Evolutionary conservation across 1,140 invertebrate genomes (phyloP).

Genomic region (Meloidogyne chitwoodi): DNA sequence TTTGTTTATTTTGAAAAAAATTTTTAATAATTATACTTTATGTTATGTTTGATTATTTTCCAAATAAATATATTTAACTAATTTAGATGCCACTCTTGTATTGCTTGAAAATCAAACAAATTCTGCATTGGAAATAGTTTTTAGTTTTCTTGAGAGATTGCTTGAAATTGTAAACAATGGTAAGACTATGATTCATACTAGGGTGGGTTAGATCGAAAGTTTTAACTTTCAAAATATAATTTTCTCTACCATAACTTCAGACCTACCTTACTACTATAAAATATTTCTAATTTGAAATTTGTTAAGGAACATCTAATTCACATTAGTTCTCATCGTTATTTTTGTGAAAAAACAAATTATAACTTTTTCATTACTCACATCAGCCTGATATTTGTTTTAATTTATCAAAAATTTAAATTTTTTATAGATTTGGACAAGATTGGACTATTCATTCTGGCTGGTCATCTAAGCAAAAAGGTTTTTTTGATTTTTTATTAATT

Average conservation of each 20-base stretch:
- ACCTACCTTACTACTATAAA: no score
- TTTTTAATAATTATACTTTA: no score
- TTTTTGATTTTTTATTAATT: neutral
- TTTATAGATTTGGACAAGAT: constrained; percentile 23
- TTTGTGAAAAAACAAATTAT: no score
- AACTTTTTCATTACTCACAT: no score
- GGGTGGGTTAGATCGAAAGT: no score
- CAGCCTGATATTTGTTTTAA: no score
- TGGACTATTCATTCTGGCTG: constrained; percentile 23
- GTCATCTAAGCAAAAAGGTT: constrained; percentile 22
- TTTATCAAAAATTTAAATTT: neutral
- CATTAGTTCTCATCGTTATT: no score
- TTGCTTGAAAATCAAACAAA: constrained; percentile 4
- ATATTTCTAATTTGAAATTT: no score
- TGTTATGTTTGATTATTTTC: neutral
- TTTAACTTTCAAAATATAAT: no score
- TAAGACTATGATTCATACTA: neutral
- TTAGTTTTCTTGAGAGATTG: constrained; percentile 14
- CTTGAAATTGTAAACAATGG: constrained; percentile 16
- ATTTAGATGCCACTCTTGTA: constrained; percentile 13
- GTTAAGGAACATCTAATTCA: no score
- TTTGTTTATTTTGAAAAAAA: neutral
- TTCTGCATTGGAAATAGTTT: constrained; percentile 3
- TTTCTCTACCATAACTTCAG: no score
- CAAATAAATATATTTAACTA: neutral